Evolutionary conservation across 2,113 vertebrate genomes (phyloP).

Genomic region (Indicator indicator): DNA sequence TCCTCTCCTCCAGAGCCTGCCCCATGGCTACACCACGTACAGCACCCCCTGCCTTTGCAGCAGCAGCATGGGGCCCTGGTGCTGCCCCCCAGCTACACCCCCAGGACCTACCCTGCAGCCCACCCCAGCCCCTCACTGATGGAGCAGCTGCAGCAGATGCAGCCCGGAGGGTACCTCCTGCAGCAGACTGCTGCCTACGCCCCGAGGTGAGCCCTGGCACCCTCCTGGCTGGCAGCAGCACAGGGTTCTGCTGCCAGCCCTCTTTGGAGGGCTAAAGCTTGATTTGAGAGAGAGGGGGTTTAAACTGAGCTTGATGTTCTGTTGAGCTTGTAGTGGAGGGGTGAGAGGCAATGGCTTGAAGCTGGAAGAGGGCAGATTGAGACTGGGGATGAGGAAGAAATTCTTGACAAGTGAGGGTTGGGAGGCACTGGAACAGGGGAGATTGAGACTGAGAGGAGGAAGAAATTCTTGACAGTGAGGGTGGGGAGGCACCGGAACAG

Average conservation of each 20-base stretch:
- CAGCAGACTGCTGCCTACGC: constrained; percentile 63
- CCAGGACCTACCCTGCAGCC: constrained; percentile 9
- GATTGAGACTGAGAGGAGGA: too few relatives aligned
- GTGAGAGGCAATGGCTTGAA: too few relatives aligned
- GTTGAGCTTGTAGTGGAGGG: too few relatives aligned
- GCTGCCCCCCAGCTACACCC: constrained; percentile 74
- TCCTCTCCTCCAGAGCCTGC: constrained; percentile 53
- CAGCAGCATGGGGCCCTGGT: constrained; percentile 44
- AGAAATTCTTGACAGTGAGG: too few relatives aligned
- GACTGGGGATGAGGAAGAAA: too few relatives aligned
- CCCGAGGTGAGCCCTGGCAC: constrained; percentile 65
- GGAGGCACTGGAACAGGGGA: too few relatives aligned
- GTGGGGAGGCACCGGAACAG: too few relatives aligned
- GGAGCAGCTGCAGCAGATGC: constrained; percentile 74
- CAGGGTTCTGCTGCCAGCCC: too few relatives aligned
- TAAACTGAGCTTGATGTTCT: neutral
- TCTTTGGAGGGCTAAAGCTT: neutral
- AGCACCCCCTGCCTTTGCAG: constrained; percentile 72
- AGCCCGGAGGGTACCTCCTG: constrained; percentile 63
- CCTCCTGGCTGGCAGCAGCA: too few relatives aligned
- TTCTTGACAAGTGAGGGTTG: too few relatives aligned
- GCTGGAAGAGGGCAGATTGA: too few relatives aligned
- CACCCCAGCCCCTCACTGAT: constrained; percentile 55
- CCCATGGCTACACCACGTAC: constrained; percentile 77
- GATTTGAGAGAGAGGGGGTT: neutral